Percentiles rank a stretch among this genome's conserved stretches.
Conservation (phyloP, 2,888 invertebrate genomes). For the Nymphalis urticae region DNA sequence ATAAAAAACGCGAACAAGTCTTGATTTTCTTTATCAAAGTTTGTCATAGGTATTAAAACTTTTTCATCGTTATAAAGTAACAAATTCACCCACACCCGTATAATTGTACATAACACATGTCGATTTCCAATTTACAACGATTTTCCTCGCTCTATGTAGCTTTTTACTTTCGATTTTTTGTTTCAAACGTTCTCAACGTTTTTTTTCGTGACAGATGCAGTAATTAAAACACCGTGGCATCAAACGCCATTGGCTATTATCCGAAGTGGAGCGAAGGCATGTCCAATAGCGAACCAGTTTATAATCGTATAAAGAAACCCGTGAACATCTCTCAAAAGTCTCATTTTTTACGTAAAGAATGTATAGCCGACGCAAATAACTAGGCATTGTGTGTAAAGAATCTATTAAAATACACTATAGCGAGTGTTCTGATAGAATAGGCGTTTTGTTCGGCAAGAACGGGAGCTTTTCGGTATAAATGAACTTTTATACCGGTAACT, state of each 20-base stretch:
- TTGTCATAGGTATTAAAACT: neutral
- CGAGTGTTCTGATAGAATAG: constrained; percentile 50
- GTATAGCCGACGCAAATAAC: constrained; percentile 48
- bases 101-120: constrained; percentile 34
- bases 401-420: constrained; percentile 58
- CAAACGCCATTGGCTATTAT: constrained; percentile 61
- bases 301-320: constrained; percentile 58
- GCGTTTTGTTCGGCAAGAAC: constrained; percentile 49
- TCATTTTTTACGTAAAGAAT: constrained; percentile 21
- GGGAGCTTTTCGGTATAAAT: constrained; percentile 48
- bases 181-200: constrained; percentile 46
- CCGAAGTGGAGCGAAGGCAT: constrained; percentile 49
- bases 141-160: constrained; percentile 63
- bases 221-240: constrained; percentile 57
- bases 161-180: constrained; percentile 46
- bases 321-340: constrained; percentile 45
- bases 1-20: too few relatives aligned
- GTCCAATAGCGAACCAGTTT: constrained; percentile 56
- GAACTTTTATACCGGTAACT: constrained; percentile 48
- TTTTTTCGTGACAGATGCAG: constrained; percentile 55
- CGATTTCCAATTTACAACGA: constrained; percentile 62
- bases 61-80: constrained; percentile 15
- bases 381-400: constrained; percentile 61
- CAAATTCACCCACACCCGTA: constrained; percentile 20
- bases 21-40: too few relatives aligned